Percentiles rank a stretch among this genome's conserved stretches.
phyloP scores from a whole-genome alignment of 2,888 invertebrate species.

The Willowsia nigromaculata region DNA sequence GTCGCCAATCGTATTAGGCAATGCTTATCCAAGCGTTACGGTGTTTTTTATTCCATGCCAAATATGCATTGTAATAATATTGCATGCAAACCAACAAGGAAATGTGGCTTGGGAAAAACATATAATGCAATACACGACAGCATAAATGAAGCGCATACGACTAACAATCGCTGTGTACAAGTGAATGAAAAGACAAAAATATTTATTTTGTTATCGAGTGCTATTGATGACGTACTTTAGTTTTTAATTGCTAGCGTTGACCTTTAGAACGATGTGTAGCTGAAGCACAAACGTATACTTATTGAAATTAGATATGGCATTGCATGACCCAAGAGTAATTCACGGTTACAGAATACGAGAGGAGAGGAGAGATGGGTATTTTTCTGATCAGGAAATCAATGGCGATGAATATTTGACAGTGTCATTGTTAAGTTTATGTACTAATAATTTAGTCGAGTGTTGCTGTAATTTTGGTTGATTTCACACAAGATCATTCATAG shows the following conservation, averaged over 20 bases:
- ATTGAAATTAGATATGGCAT: conserved; percentile 55
- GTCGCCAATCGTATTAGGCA: not conserved
- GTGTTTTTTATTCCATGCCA: not conserved
- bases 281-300: conserved; percentile 25
- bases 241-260: conserved; percentile 40
- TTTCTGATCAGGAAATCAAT: conserved; percentile 39
- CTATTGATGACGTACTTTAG: not conserved
- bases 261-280: conserved; percentile 36
- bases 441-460: not conserved
- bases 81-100: conserved; percentile 3
- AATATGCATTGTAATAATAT: not conserved
- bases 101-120: not conserved
- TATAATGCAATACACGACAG: not conserved
- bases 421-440: not conserved
- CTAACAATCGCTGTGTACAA: not conserved
- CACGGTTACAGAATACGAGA: conserved; percentile 24
- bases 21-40: not conserved
- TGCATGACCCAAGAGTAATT: conserved; percentile 52
- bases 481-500: not conserved
- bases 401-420: not conserved
- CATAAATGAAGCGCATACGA: not conserved
- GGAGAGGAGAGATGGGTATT: not conserved
- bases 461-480: not conserved
- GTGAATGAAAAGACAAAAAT: not conserved
- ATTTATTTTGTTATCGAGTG: not conserved